These are phyloP conservation scores for Prosapia bicincta DNA, from an alignment of 2,888 invertebrate species.

Conservation along the genomic window DNA sequence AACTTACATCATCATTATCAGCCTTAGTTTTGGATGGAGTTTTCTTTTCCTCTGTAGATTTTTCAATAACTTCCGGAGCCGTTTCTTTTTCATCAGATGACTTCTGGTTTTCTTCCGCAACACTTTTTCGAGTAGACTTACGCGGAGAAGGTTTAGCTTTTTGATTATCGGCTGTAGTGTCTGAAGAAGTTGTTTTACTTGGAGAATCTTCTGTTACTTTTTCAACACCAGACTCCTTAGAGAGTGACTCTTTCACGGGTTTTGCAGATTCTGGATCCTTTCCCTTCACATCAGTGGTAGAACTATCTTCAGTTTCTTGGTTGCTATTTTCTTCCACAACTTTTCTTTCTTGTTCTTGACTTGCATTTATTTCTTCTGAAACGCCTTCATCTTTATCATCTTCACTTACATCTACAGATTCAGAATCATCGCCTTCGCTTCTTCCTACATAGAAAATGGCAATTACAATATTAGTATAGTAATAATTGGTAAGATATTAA, in stretches of 20 bases:
- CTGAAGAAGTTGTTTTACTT: neutral
- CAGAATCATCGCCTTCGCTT: conserved; percentile 43
- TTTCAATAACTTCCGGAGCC: neutral
- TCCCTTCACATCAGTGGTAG: conserved; percentile 18
- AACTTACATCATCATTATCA: neutral
- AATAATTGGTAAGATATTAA: neutral
- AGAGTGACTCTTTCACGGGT: neutral
- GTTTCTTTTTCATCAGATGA: neutral
- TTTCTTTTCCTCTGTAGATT: neutral
- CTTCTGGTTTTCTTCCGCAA: neutral
- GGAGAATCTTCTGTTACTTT: neutral
- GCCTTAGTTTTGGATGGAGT: conserved; percentile 3
- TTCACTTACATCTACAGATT: conserved; percentile 44
- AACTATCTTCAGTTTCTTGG: conserved; percentile 13
- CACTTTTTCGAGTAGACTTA: neutral
- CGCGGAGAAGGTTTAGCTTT: neutral
- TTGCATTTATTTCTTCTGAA: conserved; percentile 9
- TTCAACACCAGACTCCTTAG: neutral
- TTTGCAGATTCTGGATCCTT: conserved; percentile 6
- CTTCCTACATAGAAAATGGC: conserved; percentile 32
- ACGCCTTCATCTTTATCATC: conserved; percentile 44
- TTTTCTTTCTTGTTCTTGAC: conserved; percentile 3
- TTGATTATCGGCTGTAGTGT: neutral
- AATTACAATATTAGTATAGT: neutral
- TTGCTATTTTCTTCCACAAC: conserved; percentile 22